Evolutionary conservation across 2,113 vertebrate genomes (phyloP).

Genomic region (Microtus pennsylvanicus): DNA sequence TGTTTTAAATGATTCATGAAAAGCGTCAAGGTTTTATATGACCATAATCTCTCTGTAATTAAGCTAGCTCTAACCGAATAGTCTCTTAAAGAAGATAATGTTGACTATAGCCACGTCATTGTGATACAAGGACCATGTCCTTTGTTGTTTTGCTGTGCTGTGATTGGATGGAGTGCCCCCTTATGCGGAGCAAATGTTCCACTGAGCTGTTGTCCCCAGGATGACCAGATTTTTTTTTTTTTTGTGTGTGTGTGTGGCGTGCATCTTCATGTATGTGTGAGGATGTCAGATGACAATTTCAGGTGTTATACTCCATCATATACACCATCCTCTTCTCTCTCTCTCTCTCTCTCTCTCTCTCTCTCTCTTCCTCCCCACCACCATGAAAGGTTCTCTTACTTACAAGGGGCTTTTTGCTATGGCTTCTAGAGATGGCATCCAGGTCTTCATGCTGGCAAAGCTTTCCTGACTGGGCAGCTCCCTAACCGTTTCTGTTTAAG

Average conservation of each 20-base stretch:
- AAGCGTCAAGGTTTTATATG: not conserved
- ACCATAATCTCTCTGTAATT: not conserved
- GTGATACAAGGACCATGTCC: not conserved
- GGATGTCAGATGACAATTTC: not conserved
- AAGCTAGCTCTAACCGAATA: not conserved
- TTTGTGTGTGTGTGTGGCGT: not conserved
- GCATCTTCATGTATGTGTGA: not conserved
- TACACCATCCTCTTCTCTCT: no score
- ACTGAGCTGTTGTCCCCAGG: not conserved
- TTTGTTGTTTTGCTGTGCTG: not conserved
- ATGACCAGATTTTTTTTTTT: no score
- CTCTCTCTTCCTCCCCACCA: not conserved
- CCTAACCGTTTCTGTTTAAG: not conserved
- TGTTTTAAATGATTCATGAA: not conserved
- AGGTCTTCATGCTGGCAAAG: no score
- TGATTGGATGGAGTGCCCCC: not conserved
- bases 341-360: fast-evolving
- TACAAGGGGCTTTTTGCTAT: not conserved
- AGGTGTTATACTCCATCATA: not conserved
- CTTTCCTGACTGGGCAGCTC: no score
- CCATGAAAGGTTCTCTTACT: not conserved
- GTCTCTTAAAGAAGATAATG: not conserved
- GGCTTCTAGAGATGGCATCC: not conserved
- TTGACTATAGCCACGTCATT: not conserved
- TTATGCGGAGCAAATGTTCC: not conserved